A percentile compares a stretch with the other conserved stretches of the same genome.
phyloP scores from a whole-genome alignment of 2,797 vertebrate species.

The Apogon talboti region DNA sequence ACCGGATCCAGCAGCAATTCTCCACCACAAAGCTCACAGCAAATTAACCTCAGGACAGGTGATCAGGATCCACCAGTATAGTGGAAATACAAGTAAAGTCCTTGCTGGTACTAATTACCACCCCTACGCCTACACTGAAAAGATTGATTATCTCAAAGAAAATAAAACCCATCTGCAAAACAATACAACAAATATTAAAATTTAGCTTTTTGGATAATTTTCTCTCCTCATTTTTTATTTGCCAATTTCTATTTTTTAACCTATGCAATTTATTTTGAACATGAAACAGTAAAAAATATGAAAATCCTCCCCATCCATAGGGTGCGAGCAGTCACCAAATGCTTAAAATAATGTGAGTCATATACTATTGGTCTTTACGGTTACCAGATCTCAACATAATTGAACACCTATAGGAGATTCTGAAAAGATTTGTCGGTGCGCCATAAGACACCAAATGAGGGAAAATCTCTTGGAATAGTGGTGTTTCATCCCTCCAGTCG shows the following conservation, averaged over 20 bases:
- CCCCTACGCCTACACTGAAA: slow-evolving; percentile 29
- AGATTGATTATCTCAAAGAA: slow-evolving; percentile 25
- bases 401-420: neutral
- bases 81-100: slow-evolving; percentile 34
- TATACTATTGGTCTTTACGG: neutral
- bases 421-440: neutral
- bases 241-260: too few relatives aligned
- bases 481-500: too few relatives aligned
- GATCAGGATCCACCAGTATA: slow-evolving; percentile 51
- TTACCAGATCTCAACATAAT: slow-evolving; percentile 2
- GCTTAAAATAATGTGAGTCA: neutral
- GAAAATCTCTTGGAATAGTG: too few relatives aligned
- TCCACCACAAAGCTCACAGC: slow-evolving; percentile 78
- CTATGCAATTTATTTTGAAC: too few relatives aligned
- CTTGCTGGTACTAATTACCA: slow-evolving; percentile 22
- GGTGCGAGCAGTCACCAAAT: too few relatives aligned
- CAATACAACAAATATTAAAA: neutral
- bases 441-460: too few relatives aligned
- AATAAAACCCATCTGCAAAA: slow-evolving; percentile 28
- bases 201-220: neutral
- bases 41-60: slow-evolving; percentile 79
- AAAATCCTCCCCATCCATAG: too few relatives aligned
- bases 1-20: slow-evolving; percentile 53
- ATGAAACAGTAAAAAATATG: too few relatives aligned
- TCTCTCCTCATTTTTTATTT: neutral